These are phyloP conservation scores for Plutella xylostella DNA, from an alignment of 2,888 invertebrate species.

Conservation along the genomic window DNA sequence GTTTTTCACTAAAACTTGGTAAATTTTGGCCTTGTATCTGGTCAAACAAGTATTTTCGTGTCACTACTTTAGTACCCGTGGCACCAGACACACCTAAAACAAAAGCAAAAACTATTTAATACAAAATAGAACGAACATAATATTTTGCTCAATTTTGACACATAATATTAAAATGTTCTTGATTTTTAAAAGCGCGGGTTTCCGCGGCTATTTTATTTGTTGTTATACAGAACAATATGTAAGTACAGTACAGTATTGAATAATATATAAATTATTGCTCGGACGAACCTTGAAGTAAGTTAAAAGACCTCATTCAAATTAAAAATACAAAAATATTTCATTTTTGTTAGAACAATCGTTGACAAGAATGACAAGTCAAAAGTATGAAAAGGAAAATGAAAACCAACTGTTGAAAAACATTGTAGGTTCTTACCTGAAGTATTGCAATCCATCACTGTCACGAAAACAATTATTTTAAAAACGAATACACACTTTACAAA, in stretches of 20 bases:
- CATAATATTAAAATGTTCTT: background rate
- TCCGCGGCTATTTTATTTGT: background rate
- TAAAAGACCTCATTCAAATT: background rate
- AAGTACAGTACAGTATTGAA: background rate
- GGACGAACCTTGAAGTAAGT: background rate
- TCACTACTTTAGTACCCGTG: conserved; percentile 15
- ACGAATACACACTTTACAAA: background rate
- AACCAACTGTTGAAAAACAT: background rate
- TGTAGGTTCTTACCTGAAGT: conserved; percentile 4
- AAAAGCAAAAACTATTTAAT: background rate
- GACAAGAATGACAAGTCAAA: background rate
- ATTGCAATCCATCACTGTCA: conserved; percentile 4
- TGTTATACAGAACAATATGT: too few species aligned
- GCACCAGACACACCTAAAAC: conserved; percentile 11
- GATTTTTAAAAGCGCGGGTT: background rate
- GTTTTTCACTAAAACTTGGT: conserved; percentile 12
- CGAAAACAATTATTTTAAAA: background rate
- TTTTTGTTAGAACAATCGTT: background rate
- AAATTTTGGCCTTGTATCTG: conserved; percentile 16
- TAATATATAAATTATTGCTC: background rate
- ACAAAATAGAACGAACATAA: background rate
- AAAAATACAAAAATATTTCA: background rate
- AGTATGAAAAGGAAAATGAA: background rate
- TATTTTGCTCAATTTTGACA: background rate
- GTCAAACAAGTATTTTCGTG: conserved; percentile 13